Evolutionary conservation across 2,888 invertebrate genomes (phyloP), one percentile per base, ranked within the genome.

Genomic region (Melinopterus prodromus): DNA sequence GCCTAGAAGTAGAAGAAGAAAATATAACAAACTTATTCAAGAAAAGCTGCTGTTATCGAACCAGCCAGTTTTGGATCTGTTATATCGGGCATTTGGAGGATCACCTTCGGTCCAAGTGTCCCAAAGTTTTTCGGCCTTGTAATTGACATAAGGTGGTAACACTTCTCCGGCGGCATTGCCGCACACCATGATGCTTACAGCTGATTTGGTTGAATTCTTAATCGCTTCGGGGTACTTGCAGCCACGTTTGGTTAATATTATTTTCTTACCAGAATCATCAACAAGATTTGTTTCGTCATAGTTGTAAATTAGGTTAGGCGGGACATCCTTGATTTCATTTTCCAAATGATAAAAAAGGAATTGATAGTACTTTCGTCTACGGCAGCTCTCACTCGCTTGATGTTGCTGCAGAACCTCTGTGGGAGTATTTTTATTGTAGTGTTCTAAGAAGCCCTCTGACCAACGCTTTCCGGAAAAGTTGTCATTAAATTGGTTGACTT

Each of bases 91-190:
- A 9, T 16, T 16, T 9, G 53, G 69, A 16, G 14, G 53, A 6
- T 69, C 53, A 15, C 38, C 70, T 69, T n/a, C 84, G 9, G 83
- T 84, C 79, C 76, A 79, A 6, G 76, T 76, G 12, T 69, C 35
- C 70, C 79, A 76, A 15, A 79, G 6, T 38, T 81, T 3, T 16
- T 77, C 77, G 7, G 75, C 77, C 36, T 75, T 77, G 26, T 81
- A 81, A 0, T 77, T 72, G 9, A 80, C 69, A 38, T 80, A 80
- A 15, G 77, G 80, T n/a, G 76, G 80, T 6, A 75, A 2, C 2
- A 53, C 14, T 16, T 75, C 74, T 3, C 81, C 79, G 16, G 77
- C 76, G 76, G 79, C 77, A 70, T 77, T 72, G 7, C 81, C 81
- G 16, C 77, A 79, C 72, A 81, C 26, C 26, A 26, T 26, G 26